Evolutionary conservation across 1,140 invertebrate species (phyloP), one percentile per base, ranked within the genome.

Genomic region (Drosophila prosaltans): DNA sequence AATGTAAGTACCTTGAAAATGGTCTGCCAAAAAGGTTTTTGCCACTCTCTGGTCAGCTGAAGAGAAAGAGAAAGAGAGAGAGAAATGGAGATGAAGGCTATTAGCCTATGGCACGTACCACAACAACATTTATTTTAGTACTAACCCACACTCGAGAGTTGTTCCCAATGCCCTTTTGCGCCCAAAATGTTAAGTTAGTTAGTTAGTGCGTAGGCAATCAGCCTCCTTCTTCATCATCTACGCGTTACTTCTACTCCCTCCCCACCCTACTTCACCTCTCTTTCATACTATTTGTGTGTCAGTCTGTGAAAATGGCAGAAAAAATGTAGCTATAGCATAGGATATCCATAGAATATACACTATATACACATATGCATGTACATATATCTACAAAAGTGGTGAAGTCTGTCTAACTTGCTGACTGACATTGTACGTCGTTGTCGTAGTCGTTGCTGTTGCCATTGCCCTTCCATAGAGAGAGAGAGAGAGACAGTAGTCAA

Each of bases 41-140:
- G 7, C 45, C 45, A 21, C 6, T 48, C 21, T 21, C 45, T 48
- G 45, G 45, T 48, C 45, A 48, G 7, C 21, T 21, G 45, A 16
- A 48, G 45, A 48, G 16, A 48, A 3, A 51, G 45, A 24, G n/a
- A n/a, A 11, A 32, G 16, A n/a, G 28, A 9, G 21, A 51, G 45
- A 24, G 24, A 51, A 0, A 6, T 39, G 54, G 43, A 48, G 64
- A 51, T 62, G 59, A 67, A 54, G 68, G 60, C 75, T 72, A 81
- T 82, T 82, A 86, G 83, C 69, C 72, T 66, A 65, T 62, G 73
- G 75, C 82, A 86, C 82, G 82, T 86, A 86, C 69, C 65, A 57
- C 54, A 77, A 64, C 55, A 62, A 48, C 83, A 72, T 70, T 77
- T 79, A 48, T 30, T 58, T 10, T 63, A 66, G 70, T 70, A 57